Evolutionary conservation across 2,113 vertebrate species (phyloP).

Genomic region (Canis aureus): DNA sequence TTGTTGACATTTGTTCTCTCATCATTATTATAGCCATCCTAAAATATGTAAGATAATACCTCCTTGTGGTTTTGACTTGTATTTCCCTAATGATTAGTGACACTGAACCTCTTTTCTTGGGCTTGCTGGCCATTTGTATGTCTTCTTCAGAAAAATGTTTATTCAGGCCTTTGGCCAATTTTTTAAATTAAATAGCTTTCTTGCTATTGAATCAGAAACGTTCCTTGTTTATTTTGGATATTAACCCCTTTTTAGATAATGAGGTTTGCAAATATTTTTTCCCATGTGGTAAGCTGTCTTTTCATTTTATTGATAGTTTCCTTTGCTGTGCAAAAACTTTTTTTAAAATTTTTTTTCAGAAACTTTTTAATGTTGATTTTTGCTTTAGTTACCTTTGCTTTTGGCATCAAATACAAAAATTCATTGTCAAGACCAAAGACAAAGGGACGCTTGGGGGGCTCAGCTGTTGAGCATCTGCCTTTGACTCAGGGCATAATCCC

Average conservation of each 20-base stretch:
- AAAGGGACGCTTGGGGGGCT: background rate
- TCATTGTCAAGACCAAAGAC: background rate
- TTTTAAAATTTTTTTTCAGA: background rate
- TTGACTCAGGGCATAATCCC: too few relatives aligned
- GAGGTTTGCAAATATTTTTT: background rate
- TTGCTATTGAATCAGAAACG: background rate
- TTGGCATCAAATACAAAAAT: constrained; percentile 8
- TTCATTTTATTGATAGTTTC: background rate
- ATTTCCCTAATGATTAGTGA: background rate
- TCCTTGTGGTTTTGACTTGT: background rate
- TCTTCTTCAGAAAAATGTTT: background rate
- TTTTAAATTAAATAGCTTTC: background rate
- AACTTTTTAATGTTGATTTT: background rate
- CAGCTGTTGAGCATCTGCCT: too few relatives aligned
- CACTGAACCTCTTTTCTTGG: background rate
- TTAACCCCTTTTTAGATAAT: background rate
- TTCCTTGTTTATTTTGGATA: background rate
- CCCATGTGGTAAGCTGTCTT: background rate
- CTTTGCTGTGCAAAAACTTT: background rate
- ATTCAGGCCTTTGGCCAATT: background rate
- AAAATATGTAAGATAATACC: background rate
- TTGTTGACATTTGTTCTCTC: background rate
- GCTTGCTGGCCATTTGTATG: background rate
- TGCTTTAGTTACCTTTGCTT: background rate
- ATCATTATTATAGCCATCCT: background rate